Conservation (phyloP, 2,888 invertebrate genomes). For the Drosophila conformis region DNA sequence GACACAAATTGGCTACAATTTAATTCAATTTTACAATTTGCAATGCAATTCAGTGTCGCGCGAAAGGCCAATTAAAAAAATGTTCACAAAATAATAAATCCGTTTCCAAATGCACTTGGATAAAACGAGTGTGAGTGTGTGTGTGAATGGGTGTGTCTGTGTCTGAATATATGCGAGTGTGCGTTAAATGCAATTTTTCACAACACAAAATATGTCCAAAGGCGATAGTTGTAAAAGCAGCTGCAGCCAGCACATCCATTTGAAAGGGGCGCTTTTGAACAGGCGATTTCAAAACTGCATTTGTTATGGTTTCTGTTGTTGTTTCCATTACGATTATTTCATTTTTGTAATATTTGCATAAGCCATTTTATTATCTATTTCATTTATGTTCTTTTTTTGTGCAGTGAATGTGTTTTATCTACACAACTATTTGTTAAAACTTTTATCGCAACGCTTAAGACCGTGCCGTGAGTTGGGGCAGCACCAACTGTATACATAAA, state of each 20-base stretch:
- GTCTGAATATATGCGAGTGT: neutral
- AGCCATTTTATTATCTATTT: slow-evolving; percentile 73
- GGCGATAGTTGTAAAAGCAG: slow-evolving; percentile 24
- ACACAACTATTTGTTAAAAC: slow-evolving; percentile 76
- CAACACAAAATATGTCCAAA: slow-evolving; percentile 40
- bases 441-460: slow-evolving; percentile 75
- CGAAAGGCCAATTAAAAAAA: slow-evolving; percentile 60
- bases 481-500: slow-evolving; percentile 16
- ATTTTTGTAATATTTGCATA: slow-evolving; percentile 67
- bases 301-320: slow-evolving; percentile 10
- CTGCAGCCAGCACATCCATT: slow-evolving; percentile 15
- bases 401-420: slow-evolving; percentile 61
- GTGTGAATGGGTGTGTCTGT: neutral
- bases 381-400: slow-evolving; percentile 15
- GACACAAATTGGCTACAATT: slow-evolving; percentile 60
- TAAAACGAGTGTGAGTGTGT: slow-evolving; percentile 12
- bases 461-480: slow-evolving; percentile 32
- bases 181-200: slow-evolving; percentile 29
- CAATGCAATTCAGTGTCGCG: slow-evolving; percentile 32
- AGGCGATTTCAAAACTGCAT: slow-evolving; percentile 23
- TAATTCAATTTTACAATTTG: slow-evolving; percentile 70
- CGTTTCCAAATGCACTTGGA: slow-evolving; percentile 43
- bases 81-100: slow-evolving; percentile 71
- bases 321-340: slow-evolving; percentile 1
- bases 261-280: slow-evolving; percentile 5